Base-by-base conservation (phyloP, 2,113 vertebrate genomes). In the Dipodomys merriami region DNA sequence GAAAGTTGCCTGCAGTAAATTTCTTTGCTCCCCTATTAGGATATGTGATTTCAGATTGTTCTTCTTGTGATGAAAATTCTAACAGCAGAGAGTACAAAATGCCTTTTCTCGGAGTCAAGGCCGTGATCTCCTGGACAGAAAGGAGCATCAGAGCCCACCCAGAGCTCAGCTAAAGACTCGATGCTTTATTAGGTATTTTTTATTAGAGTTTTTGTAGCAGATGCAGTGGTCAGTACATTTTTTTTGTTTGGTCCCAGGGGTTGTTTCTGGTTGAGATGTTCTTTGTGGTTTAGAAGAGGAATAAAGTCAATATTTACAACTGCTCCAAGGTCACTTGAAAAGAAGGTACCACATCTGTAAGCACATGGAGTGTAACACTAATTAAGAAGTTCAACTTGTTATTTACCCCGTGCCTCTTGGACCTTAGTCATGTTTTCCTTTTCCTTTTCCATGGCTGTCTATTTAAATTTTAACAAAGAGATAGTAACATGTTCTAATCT, bases 41-140 rank as follows among this genome's bases (percentile, higher is more conserved):
- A 15, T 82, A 81, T 95, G 73, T 89, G 44, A 79, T 91, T 94
- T 95, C 94, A 82, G 23, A 76, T 46, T 62, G 46, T 82, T 93
- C 39, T 15, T 23, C 67, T 88, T 92, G 72, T 91, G 85, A 81
- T 85, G 76, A 88, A 95, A 83, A 95, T 64, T 35, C 5, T 49
- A 92, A 74, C 64, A 84, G 83, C 13, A 2, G 22, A 39, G 68
- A 89, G 65, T 11, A 78, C 90, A 89, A 10, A 86, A 90, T 33
- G 83, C 27, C 83, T 80, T 65, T 72, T 64, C 91, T 92, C 68
- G 49, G 62, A 92, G 46, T 46, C 46, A 57, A 65, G 49, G 35
- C 86, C 8, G 0, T 29, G 77, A 65, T 39, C 35, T 15, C 73
- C 64, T 12, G 39, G 49, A 71, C 6, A 6, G 1, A 83, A 35